Evolutionary conservation across 2,797 vertebrate species (phyloP).

Genomic region (Phrynocephalus guinanensis): DNA sequence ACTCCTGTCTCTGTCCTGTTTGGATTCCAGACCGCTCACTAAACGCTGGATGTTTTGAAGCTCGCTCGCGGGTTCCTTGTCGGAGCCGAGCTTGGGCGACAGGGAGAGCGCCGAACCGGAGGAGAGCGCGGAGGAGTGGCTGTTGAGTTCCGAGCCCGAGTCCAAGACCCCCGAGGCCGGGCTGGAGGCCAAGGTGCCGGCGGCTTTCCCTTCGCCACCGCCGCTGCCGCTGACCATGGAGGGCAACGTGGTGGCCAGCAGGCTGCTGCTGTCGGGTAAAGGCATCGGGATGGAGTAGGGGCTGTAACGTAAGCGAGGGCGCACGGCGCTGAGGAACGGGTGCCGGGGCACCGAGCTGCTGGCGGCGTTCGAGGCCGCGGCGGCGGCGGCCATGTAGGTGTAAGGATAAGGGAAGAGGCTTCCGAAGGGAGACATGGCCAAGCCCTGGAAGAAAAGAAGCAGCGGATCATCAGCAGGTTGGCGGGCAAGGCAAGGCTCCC

Average conservation of each 20-base stretch:
- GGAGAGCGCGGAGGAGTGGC: slow-evolving; percentile 90
- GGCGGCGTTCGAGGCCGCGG: slow-evolving; percentile 82
- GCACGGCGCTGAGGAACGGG: slow-evolving; percentile 91
- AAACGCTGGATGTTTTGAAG: slow-evolving; percentile 96
- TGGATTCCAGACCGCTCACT: slow-evolving; percentile 94
- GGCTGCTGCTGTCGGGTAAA: slow-evolving; percentile 87
- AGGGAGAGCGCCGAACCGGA: slow-evolving; percentile 87
- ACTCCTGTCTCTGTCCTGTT: slow-evolving; percentile 90
- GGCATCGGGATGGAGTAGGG: slow-evolving; percentile 92
- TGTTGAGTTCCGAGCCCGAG: slow-evolving; percentile 93
- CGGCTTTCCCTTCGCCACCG: slow-evolving; percentile 80
- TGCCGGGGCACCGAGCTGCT: slow-evolving; percentile 92
- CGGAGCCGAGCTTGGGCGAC: slow-evolving; percentile 89
- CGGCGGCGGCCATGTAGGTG: slow-evolving; percentile 96
- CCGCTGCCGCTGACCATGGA: slow-evolving; percentile 77
- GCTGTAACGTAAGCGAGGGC: slow-evolving; percentile 94
- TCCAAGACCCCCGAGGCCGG: slow-evolving; percentile 87
- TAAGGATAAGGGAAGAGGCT: slow-evolving; percentile 95
- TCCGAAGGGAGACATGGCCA: slow-evolving; percentile 96
- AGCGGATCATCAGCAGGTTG: no score
- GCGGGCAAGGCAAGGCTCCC: accelerated
- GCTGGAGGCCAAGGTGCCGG: slow-evolving; percentile 81
- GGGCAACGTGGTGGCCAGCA: slow-evolving; percentile 86
- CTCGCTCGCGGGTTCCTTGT: slow-evolving; percentile 92
- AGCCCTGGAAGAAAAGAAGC: slow-evolving; percentile 80